Percentiles rank a stretch among this genome's conserved stretches.
phyloP scores from a whole-genome alignment of 2,888 invertebrate genomes.

The Drosophila lacicola region DNA sequence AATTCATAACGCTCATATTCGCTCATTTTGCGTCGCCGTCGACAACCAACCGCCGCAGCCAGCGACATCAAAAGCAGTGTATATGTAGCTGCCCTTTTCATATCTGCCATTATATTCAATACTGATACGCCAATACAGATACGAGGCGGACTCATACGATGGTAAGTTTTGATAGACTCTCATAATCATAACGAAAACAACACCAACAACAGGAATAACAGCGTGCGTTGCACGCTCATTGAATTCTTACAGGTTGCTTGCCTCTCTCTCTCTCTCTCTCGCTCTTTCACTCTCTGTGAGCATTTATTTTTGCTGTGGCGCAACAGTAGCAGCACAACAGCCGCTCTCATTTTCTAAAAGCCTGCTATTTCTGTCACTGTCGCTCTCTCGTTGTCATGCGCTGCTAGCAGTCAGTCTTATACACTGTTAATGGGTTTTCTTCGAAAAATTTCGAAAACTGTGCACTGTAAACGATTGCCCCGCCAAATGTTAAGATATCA shows the following conservation, averaged over 20 bases:
- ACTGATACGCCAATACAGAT: conserved; percentile 55
- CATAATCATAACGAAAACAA: conserved; percentile 81
- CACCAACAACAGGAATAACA: conserved; percentile 47
- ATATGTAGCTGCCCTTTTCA: conserved; percentile 72
- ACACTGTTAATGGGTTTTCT: conserved; percentile 37
- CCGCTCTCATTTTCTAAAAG: conserved; percentile 57
- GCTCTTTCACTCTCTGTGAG: conserved; percentile 20
- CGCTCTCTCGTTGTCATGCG: conserved; percentile 34
- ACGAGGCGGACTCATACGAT: conserved; percentile 34
- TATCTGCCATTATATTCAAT: conserved; percentile 82
- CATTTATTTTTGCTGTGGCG: conserved; percentile 18
- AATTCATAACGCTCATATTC: conserved; percentile 84
- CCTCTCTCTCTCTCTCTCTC: conserved; percentile 35
- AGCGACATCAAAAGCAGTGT: conserved; percentile 38
- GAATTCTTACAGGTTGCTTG: conserved; percentile 75
- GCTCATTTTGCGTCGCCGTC: conserved; percentile 69
- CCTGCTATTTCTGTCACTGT: conserved; percentile 60
- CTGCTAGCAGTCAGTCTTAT: conserved; percentile 67
- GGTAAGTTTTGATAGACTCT: conserved; percentile 80
- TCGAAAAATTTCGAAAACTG: conserved; percentile 48
- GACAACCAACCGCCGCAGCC: conserved; percentile 50
- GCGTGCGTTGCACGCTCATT: conserved; percentile 47
- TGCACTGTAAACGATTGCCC: conserved; percentile 18
- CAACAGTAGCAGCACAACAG: conserved; percentile 33
- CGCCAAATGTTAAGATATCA: conserved; percentile 18